Percentiles rank a stretch among this genome's conserved stretches.
Evolutionary conservation across 2,888 invertebrate genomes (phyloP).

Genomic region (Apamea anceps): DNA sequence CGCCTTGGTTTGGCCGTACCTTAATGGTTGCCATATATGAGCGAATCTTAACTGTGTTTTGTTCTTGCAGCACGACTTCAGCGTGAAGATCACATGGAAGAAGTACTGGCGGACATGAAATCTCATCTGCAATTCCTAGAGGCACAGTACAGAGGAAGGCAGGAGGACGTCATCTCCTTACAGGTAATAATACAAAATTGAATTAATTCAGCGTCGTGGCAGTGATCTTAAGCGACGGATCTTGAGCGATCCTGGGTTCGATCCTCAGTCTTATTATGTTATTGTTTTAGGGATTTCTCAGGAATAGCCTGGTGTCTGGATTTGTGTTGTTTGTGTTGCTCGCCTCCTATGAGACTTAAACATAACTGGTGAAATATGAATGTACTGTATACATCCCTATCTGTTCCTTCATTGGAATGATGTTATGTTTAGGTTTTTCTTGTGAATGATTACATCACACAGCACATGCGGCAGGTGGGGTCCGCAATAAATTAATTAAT

Average conservation of each 20-base stretch:
- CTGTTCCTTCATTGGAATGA: neutral
- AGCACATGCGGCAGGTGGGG: neutral
- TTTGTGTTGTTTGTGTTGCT: neutral
- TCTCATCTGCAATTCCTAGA: slow-evolving; percentile 95
- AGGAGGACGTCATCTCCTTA: slow-evolving; percentile 93
- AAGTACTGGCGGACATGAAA: slow-evolving; percentile 78
- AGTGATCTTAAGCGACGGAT: neutral
- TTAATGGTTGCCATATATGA: neutral
- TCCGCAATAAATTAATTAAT: neutral
- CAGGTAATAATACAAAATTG: slow-evolving; percentile 67
- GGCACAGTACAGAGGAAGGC: slow-evolving; percentile 93
- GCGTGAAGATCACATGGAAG: slow-evolving; percentile 53
- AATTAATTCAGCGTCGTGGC: neutral
- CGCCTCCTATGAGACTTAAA: too few relatives aligned
- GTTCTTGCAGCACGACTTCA: slow-evolving; percentile 36
- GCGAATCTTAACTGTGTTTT: neutral
- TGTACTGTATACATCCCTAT: too few relatives aligned
- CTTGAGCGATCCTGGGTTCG: neutral
- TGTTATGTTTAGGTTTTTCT: neutral
- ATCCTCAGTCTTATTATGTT: neutral
- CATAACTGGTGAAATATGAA: neutral
- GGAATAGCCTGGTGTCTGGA: neutral
- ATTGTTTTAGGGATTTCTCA: neutral
- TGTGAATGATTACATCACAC: neutral
- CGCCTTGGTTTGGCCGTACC: neutral